These are phyloP conservation scores for Lagria hirta DNA, from an alignment of 2,888 invertebrate species.

Conservation along the genomic window DNA sequence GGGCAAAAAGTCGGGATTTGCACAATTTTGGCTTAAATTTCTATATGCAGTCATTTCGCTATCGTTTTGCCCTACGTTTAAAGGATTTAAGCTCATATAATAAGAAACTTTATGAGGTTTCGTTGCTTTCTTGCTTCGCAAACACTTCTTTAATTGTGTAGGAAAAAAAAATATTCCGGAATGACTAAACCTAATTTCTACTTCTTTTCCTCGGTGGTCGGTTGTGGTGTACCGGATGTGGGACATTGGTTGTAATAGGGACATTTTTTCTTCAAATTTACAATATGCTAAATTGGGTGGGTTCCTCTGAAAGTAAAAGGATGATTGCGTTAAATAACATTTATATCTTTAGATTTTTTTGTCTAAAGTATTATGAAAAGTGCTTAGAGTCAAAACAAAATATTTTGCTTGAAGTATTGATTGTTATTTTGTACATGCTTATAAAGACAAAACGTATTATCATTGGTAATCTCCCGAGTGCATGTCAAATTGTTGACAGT, in stretches of 20 bases:
- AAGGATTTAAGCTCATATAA: not conserved
- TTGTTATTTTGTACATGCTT: too few relatives aligned
- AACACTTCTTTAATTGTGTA: slow-evolving; percentile 8
- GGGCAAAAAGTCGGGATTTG: slow-evolving; percentile 9
- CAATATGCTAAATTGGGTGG: slow-evolving; percentile 34
- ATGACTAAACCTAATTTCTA: slow-evolving; percentile 14
- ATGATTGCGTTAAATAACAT: not conserved
- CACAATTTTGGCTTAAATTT: not conserved
- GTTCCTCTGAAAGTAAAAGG: slow-evolving; percentile 31
- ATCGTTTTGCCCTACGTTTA: slow-evolving; percentile 1
- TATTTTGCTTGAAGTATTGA: too few relatives aligned
- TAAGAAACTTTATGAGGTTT: too few relatives aligned
- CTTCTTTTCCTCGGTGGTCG: slow-evolving; percentile 3
- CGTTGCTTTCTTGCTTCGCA: slow-evolving; percentile 1
- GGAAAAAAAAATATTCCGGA: slow-evolving; percentile 12
- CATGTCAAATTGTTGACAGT: too few relatives aligned
- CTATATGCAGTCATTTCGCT: slow-evolving; percentile 2
- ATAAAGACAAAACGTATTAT: too few relatives aligned
- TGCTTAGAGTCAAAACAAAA: too few relatives aligned
- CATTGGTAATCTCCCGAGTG: too few relatives aligned
- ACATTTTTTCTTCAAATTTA: slow-evolving; percentile 32
- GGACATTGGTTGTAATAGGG: slow-evolving; percentile 1
- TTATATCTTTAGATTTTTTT: too few relatives aligned
- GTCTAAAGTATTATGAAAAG: too few relatives aligned
- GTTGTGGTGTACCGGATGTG: slow-evolving; percentile 9